A percentile compares a stretch with the other conserved stretches of the same genome.
These are phyloP conservation scores for Telenomus remus DNA, from an alignment of 1,140 invertebrate species.

Conservation along the genomic window DNA sequence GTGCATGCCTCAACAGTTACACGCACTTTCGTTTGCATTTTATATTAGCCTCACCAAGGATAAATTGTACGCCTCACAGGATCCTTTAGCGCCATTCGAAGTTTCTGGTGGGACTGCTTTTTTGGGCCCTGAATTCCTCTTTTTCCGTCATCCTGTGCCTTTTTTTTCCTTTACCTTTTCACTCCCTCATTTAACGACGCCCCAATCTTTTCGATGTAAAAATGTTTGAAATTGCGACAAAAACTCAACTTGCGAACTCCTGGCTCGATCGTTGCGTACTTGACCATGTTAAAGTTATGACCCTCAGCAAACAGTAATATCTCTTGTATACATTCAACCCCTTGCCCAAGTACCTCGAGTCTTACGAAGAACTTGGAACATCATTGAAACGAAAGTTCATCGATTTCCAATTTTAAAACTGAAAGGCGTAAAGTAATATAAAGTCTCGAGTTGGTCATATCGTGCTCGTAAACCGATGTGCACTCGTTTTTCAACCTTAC, in stretches of 20 bases:
- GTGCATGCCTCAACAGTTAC: slow-evolving; percentile 66
- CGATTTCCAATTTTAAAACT: slow-evolving; percentile 44
- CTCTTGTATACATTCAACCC: slow-evolving; percentile 32
- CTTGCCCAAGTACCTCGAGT: slow-evolving; percentile 32
- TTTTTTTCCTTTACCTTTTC: background rate
- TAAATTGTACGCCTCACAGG: slow-evolving; percentile 52
- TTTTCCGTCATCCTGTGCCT: slow-evolving; percentile 5
- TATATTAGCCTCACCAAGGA: slow-evolving; percentile 62
- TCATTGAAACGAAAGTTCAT: slow-evolving; percentile 54
- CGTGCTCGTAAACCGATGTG: slow-evolving; percentile 66
- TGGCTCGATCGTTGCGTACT: slow-evolving; percentile 16
- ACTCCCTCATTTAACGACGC: slow-evolving; percentile 36
- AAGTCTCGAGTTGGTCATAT: slow-evolving; percentile 66
- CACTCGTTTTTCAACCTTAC: slow-evolving; percentile 56
- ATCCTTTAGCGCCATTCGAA: slow-evolving; percentile 49
- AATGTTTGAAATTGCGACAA: slow-evolving; percentile 37
- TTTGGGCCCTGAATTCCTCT: slow-evolving; percentile 31
- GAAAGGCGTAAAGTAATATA: slow-evolving; percentile 67
- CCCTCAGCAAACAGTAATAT: slow-evolving; percentile 53
- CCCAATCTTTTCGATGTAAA: slow-evolving; percentile 18
- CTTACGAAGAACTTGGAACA: slow-evolving; percentile 48
- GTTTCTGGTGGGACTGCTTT: slow-evolving; percentile 37
- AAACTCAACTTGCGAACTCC: slow-evolving; percentile 20
- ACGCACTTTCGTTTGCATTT: slow-evolving; percentile 71
- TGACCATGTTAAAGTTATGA: slow-evolving; percentile 54